Base-by-base conservation (phyloP, 2,797 vertebrate species). In the Oreortyx pictus region DNA sequence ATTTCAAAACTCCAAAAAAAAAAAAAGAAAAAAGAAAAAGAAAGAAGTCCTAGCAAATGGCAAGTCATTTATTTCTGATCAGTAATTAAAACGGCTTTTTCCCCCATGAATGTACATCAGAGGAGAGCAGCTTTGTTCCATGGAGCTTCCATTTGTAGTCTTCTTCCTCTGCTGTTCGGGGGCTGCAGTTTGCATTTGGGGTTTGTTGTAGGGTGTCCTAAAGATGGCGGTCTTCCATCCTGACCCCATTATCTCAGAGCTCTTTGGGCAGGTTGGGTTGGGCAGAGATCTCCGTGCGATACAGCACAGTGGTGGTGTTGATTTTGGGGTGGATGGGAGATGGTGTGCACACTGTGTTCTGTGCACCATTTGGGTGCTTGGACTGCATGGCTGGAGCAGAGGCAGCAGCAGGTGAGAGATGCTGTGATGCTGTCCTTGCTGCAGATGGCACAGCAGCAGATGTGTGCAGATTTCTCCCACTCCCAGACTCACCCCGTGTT, bases 401-500 rank as follows among this genome's bases (percentile, higher is more conserved):
- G 52, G 47, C 37, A 82, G 29, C 4, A 67, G 17, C 70, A 67
- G 12, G 29, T 46, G 65, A 19, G 18, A 56, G 73, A 62, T 46
- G 24, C 5, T 1, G 3, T 33, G n/a, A n/a, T n/a, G n/a, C n/a
- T n/a, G n/a, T n/a, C 52, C 19, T n/a, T 3, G 0, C 15, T 66
- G 35, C 50, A 29, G 16, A 10, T 17, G 50, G 93, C 96, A 94
- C 82, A 86, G 90, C 88, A 87, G 84, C 86, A 93, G 95, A 84
- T 66, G 93, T 89, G 23, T 85, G 75, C 11, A 8, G 83, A 44
- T 83, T 92, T 89, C 90, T 96, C 89, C 91, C 92, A 72, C 96
- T 96, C 90, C 52, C 96, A 94, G 96, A 95, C 87, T 93, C 93
- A 76, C 82, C 78, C 80, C 95, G 65, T 79, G 94, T 97, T 93